Evolutionary conservation across 1,140 invertebrate genomes (phyloP).

Genomic region (Dendroctonus valens): DNA sequence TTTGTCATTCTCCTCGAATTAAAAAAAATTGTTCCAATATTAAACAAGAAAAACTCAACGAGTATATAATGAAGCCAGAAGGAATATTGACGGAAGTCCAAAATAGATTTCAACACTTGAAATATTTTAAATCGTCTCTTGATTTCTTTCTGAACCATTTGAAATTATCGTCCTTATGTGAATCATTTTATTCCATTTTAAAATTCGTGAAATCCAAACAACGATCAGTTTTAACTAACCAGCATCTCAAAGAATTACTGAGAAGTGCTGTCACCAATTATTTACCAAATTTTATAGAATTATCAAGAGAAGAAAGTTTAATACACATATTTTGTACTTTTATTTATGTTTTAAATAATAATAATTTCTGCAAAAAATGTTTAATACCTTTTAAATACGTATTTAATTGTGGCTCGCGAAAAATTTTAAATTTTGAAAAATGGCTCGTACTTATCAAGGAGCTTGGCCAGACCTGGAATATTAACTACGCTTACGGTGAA

Average conservation of each 20-base stretch:
- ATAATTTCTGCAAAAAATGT: conserved; percentile 15
- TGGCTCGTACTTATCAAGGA: conserved; percentile 24
- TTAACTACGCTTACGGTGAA: too few relatives aligned
- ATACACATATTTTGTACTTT: conserved; percentile 17
- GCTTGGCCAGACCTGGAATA: conserved; percentile 13
- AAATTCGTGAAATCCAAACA: conserved; percentile 32
- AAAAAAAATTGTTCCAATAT: conserved; percentile 38
- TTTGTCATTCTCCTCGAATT: conserved; percentile 38
- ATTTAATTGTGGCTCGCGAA: conserved; percentile 25
- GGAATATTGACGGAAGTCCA: conserved; percentile 17
- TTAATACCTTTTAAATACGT: conserved; percentile 20
- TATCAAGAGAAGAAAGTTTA: conserved; percentile 22
- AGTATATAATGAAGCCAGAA: conserved; percentile 31
- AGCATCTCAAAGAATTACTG: conserved; percentile 28
- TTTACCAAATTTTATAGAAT: conserved; percentile 27
- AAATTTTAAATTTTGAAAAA: conserved; percentile 29
- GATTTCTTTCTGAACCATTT: conserved; percentile 8
- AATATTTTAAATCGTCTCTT: conserved; percentile 26
- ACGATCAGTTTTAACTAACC: conserved; percentile 29
- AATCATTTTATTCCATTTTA: conserved; percentile 32
- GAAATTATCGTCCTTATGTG: conserved; percentile 25
- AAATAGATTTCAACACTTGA: conserved; percentile 21
- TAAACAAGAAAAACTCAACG: conserved; percentile 38
- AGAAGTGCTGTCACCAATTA: conserved; percentile 13
- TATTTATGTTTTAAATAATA: conserved; percentile 19